Base-by-base conservation (phyloP, 2,113 vertebrate species). In the Centrocercus urophasianus region DNA sequence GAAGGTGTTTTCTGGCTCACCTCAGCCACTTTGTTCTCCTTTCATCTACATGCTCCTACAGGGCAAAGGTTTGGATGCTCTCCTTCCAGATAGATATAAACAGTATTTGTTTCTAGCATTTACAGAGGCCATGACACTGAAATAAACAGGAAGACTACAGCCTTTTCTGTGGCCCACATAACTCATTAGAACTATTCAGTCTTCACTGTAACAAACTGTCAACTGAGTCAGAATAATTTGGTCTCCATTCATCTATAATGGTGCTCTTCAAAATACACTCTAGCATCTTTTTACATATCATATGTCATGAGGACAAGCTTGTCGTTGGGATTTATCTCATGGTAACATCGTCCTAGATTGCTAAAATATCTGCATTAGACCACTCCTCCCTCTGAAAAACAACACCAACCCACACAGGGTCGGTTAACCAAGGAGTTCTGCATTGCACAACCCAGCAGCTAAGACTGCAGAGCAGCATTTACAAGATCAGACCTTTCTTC, bases 401-500 rank as follows among this genome's bases (percentile, higher is more conserved):
- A 91, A 89, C 56, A 80, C 43, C 89, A 90, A 4, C 64, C 42
- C 57, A 52, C 52, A 10, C 25, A 77, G 65, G 82, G 42, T 87
- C 80, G 50, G 78, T 89, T 83, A 65, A 71, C 87, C 65, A 75
- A 71, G n/a, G 61, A 80, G 76, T 47, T 83, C 79, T 81, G 63
- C 34, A 19, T 86, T 95, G 91, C 89, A 86, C 85, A 95, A 80
- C 48, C 38, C 73, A 72, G 57, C 72, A 94, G 57, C 52, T 82
- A 28, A 10, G 4, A 59, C 42, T 14, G 43, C 65, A 88, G 67
- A 67, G 43, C 5, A 60, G 69, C 32, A 38, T 91, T 95, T 81
- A 15, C 43, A 61, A 93, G 87, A 93, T 81, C 10, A 0, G 63
- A 56, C 74, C 91, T 80, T 60, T 73, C 60, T 45, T 32, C 69